Evolutionary conservation across 2,113 vertebrate species (phyloP), one percentile per base, ranked within the genome.

Genomic region (Spea multiplicata): DNA sequence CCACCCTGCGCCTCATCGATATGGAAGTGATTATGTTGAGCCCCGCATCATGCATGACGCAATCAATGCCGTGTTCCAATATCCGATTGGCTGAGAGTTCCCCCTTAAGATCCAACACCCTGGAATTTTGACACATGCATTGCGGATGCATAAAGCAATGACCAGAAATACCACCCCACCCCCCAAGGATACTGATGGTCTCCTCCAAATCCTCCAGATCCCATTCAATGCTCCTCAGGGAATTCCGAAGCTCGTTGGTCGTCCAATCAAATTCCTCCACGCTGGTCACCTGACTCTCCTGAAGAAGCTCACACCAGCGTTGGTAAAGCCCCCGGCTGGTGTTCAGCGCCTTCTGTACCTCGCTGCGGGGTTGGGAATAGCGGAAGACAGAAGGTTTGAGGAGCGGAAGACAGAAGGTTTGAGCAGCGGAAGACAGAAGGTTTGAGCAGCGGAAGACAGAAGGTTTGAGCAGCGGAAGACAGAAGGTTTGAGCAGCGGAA

Each of bases 221-320:
- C 97, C 97, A 99, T 83, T 99, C 97, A 0, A 99, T 99, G 86
- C 96, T 98, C 48, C 97, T 93, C 81, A 99, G 88, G 76, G 97
- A 97, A 87, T 99, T 99, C 70, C 97, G 91, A 81, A 99, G 90
- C 84, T 99, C 97, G 82, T 99, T 99, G 73, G 97, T 99, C 30
- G 97, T 99, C 96, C 97, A 99, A 88, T 99, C 97, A 0, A 97
- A 87, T 86, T 99, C 97, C 86, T 99, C 97, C 83, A 93, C 94
- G 10, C 94, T 95, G 81, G 96, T 93, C 0, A 91, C 85, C 12
- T 91, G 89, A 2, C 93, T 93, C 67, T 96, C 95, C 76, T 94
- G 94, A 71, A 95, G 87, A 76, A 98, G 92, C 81, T 97, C 94
- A 0, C 87, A 90, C 97, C 97, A 99, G 93, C 97, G 91, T 84